phyloP scores from a whole-genome alignment of 2,888 invertebrate genomes.

The Hanleya hanleyi region DNA sequence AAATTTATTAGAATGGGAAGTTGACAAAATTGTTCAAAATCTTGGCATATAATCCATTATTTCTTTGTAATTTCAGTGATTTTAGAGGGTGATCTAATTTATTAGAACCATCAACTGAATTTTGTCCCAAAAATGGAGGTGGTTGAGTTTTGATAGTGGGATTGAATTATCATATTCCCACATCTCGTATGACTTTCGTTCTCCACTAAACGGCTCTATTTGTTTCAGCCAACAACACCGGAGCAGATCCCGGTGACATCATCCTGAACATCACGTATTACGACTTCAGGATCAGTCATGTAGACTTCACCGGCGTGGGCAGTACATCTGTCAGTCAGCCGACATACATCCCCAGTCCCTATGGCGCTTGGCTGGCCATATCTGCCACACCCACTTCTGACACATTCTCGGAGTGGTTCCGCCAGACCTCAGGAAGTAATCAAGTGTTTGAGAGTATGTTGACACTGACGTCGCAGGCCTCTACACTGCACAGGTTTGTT shows the following conservation, averaged over 20 bases:
- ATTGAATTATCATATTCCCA: too few relatives aligned
- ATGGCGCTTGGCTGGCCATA: constrained; percentile 41
- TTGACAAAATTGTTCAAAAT: too few relatives aligned
- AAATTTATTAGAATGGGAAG: too few relatives aligned
- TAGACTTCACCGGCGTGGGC: constrained; percentile 24
- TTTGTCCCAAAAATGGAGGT: too few relatives aligned
- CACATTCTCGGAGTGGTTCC: constrained; percentile 57
- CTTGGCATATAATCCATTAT: too few relatives aligned
- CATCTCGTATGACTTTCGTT: too few relatives aligned
- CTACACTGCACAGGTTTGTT: constrained; percentile 36
- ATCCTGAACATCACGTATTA: constrained; percentile 40
- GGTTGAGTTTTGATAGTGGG: too few relatives aligned
- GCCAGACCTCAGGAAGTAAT: constrained; percentile 29
- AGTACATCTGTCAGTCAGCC: constrained; percentile 23
- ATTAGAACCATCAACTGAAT: too few relatives aligned
- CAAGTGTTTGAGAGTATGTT: constrained; percentile 31
- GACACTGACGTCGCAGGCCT: constrained; percentile 19
- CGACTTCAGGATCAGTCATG: constrained; percentile 36
- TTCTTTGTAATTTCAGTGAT: too few relatives aligned
- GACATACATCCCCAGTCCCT: constrained; percentile 45
- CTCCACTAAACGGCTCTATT: too few relatives aligned
- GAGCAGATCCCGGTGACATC: constrained; percentile 20
- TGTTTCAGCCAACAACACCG: not conserved
- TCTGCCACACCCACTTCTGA: constrained; percentile 46
- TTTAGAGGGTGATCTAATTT: too few relatives aligned